These are phyloP conservation scores for Rhabdophis nuchalis DNA, from an alignment of 2,797 vertebrate species.

Conservation along the genomic window DNA sequence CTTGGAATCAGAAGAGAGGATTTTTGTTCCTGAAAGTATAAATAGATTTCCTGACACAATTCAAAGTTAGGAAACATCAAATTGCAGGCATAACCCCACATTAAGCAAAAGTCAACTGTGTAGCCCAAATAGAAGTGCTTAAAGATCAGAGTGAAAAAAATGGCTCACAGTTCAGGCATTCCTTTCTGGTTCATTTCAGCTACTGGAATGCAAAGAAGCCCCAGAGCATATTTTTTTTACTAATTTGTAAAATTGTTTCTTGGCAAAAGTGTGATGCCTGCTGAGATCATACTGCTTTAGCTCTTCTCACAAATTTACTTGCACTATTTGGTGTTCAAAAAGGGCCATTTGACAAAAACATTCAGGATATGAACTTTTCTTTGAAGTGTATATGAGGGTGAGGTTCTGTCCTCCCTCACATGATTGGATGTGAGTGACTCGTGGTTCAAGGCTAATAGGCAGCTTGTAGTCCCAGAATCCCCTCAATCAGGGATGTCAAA, in stretches of 20 bases:
- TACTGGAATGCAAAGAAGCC: background rate
- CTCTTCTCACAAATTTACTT: background rate
- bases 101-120: background rate
- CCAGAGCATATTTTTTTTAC: background rate
- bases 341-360: background rate
- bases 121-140: background rate
- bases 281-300: background rate
- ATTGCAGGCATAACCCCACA: background rate
- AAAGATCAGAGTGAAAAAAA: background rate
- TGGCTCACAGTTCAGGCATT: background rate
- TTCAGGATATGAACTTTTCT: background rate
- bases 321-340: background rate
- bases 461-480: background rate
- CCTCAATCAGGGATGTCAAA: background rate
- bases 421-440: background rate
- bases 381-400: background rate
- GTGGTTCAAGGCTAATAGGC: background rate
- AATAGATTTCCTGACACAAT: background rate
- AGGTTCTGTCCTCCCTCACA: background rate
- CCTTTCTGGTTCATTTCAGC: background rate
- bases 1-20: background rate
- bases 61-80: background rate
- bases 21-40: background rate
- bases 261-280: background rate
- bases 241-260: background rate